A percentile compares a stretch with the other conserved stretches of the same genome.
phyloP scores from a whole-genome alignment of 2,888 invertebrate species.

The Tupiocoris notatus region DNA sequence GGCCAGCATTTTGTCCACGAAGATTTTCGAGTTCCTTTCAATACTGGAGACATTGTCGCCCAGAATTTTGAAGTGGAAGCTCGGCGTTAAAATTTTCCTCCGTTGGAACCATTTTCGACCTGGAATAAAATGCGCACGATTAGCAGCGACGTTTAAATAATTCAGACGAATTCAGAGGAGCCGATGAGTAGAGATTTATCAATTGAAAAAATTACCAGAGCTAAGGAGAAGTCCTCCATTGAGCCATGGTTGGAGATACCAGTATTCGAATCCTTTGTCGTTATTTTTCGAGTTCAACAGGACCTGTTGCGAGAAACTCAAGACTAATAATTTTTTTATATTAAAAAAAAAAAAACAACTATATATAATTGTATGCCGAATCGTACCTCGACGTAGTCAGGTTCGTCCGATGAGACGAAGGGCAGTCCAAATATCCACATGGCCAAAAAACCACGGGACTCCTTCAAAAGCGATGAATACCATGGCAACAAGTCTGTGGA shows the following conservation, averaged over 20 bases:
- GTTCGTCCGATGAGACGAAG: not conserved
- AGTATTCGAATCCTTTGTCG: conserved; percentile 29
- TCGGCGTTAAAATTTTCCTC: conserved; percentile 27
- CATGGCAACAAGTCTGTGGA: not conserved
- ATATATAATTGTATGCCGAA: not conserved
- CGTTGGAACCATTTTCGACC: conserved; percentile 29
- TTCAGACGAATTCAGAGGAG: no score
- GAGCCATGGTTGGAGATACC: conserved; percentile 32
- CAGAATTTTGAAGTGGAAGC: conserved; percentile 38
- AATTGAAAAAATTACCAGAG: conserved; percentile 12
- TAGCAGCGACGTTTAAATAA: no score
- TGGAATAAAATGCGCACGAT: not conserved
- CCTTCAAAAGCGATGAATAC: not conserved
- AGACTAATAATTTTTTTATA: not conserved
- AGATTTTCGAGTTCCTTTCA: not conserved
- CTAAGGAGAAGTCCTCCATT: conserved; percentile 40
- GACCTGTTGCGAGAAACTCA: not conserved
- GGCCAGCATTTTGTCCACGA: not conserved
- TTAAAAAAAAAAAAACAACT: no score
- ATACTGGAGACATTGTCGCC: conserved; percentile 1
- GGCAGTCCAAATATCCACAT: not conserved
- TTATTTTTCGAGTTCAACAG: conserved; percentile 32
- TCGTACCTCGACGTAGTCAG: not conserved
- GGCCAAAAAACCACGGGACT: not conserved
- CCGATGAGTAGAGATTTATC: no score